Base-by-base conservation (phyloP, 2,888 invertebrate genomes). In the Himalopsyche tibetana region DNA sequence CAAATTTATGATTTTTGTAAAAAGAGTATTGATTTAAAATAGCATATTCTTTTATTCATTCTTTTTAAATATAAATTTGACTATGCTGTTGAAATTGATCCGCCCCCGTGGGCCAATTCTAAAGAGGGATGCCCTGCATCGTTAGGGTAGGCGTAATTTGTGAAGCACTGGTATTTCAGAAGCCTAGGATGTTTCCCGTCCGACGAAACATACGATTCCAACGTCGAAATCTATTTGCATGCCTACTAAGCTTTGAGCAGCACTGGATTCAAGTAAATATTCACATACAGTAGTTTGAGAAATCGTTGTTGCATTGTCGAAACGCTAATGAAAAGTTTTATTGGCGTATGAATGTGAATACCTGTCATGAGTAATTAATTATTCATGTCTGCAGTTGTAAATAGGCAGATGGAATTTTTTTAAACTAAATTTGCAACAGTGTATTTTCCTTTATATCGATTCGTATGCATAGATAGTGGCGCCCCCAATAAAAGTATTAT, bases 181-280 rank as follows among this genome's bases (percentile, higher is more conserved):
- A 15, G 74, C 74, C 36, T 74, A 38, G 74, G 38, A 74, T 74
- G 74, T 74, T 74, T 19, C 74, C 15, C 74, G 15, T 28, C 6
- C 74, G 15, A 36, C 12, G 11, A 38, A 36, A 74, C 38, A 69
- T 36, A 69, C 69, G 69, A 69, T 69, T 36, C 36, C 28, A n/a
- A 69, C 69, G 28, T 69, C n/a, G 15, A 38, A 74, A 74, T 74
- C 74, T 74, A 36, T 74, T 74, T 74, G 74, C 74, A 74, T 74
- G 74, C 38, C 74, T 0, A 74, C 38, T 74, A 74, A 74, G 11
- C 15, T 74, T 74, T 38, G 74, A 74, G 74, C 5, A 74, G 0
- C 74, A 74, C 74, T 74, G 74, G 74, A 36, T 74, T 74, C 12
- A 15, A 38, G 38, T 74, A 15, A 36, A 36, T 74, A 38, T 38